A percentile compares a stretch with the other conserved stretches of the same genome.
Evolutionary conservation across 2,797 vertebrate species (phyloP).

Genomic region (Aselliscus stoliczkanus): DNA sequence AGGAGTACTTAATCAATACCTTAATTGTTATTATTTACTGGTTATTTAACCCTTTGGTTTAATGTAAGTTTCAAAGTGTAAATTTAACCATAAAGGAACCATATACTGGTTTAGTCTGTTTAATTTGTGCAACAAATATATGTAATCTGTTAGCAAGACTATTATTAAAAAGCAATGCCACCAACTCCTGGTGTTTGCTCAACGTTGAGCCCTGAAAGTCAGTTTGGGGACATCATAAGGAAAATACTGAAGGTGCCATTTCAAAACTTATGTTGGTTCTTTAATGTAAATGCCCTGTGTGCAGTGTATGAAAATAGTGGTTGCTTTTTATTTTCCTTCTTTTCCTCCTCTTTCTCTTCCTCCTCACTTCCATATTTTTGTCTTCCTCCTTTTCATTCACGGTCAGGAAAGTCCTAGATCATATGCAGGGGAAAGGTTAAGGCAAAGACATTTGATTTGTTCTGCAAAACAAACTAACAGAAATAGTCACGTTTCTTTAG

Average conservation of each 20-base stretch:
- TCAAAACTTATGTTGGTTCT: neutral
- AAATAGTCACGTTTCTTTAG: neutral
- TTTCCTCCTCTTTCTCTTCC: neutral
- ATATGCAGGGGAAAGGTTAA: neutral
- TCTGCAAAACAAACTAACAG: neutral
- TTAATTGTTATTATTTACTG: neutral
- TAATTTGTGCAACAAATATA: neutral
- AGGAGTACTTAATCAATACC: neutral
- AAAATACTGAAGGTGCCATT: neutral
- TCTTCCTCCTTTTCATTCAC: neutral
- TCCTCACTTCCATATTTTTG: neutral
- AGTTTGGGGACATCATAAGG: neutral
- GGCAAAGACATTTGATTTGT: neutral
- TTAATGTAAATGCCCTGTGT: neutral
- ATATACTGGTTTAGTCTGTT: neutral
- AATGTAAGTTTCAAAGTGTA: neutral
- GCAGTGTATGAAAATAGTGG: neutral
- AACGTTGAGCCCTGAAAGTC: neutral
- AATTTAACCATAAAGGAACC: neutral
- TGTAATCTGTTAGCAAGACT: neutral
- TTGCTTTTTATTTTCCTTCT: neutral
- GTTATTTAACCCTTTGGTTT: neutral
- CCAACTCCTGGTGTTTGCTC: neutral
- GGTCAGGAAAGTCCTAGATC: neutral
- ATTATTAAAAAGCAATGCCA: neutral